A percentile compares a stretch with the other conserved stretches of the same genome.
Conservation (phyloP, 64 coral and sea anemone species). For the Montipora sp. region DNA sequence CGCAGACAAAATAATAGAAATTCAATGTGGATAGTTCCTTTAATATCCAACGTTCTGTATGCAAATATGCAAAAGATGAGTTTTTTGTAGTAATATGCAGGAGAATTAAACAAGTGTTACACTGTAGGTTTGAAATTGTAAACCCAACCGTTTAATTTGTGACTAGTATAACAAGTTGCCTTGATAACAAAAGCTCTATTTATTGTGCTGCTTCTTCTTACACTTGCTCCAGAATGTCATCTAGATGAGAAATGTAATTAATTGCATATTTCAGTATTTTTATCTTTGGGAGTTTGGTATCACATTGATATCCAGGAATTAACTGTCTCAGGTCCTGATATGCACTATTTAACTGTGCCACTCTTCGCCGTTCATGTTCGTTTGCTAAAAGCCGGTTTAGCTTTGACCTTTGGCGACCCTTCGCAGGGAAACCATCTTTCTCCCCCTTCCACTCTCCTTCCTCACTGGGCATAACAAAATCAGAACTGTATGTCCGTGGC, state of each 20-base stretch:
- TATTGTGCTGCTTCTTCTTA: not conserved
- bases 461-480: constrained; percentile 43
- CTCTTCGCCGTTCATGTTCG: constrained; percentile 91
- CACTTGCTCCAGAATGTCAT: constrained; percentile 60
- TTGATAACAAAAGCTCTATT: not conserved
- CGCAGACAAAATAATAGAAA: too few species aligned
- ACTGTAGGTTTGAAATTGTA: too few species aligned
- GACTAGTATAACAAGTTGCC: too few species aligned
- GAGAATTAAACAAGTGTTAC: too few species aligned
- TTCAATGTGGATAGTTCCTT: too few species aligned
- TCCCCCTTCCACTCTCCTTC: constrained; percentile 52
- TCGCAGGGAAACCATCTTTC: constrained; percentile 32
- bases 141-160: too few species aligned
- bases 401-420: constrained; percentile 79
- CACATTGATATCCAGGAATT: constrained; percentile 96
- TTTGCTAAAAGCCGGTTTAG: constrained; percentile 92
- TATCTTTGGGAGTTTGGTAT: constrained; percentile 95
- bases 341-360: constrained; percentile 89
- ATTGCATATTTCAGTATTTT: constrained; percentile 96
- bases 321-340: constrained; percentile 88
- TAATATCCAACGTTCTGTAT: too few species aligned
- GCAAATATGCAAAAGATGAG: too few species aligned
- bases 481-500: constrained; percentile 36
- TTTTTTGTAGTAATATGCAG: too few species aligned
- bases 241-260: constrained; percentile 87